phyloP scores from a whole-genome alignment of 2,888 invertebrate genomes.

The Drosophila infuscata region DNA sequence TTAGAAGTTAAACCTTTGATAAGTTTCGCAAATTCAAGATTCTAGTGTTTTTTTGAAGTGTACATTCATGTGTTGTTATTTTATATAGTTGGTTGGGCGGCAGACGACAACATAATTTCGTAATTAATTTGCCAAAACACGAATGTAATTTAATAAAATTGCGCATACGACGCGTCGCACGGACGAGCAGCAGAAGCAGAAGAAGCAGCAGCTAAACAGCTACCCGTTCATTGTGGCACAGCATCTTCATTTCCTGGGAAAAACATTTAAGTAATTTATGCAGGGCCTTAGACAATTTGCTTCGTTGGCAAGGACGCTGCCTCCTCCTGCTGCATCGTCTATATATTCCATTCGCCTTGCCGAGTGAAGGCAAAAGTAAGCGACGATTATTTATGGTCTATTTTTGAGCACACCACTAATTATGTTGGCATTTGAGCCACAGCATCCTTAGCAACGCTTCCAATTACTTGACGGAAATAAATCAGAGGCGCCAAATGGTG shows the following conservation, averaged over 20 bases:
- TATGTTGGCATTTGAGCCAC: slow-evolving; percentile 71
- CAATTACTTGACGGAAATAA: slow-evolving; percentile 76
- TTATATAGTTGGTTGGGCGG: slow-evolving; percentile 60
- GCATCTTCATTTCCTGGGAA: slow-evolving; percentile 60
- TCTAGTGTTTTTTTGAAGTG: not conserved
- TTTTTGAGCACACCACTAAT: slow-evolving; percentile 77
- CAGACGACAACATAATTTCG: slow-evolving; percentile 81
- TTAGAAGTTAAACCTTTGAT: not conserved
- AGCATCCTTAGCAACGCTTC: slow-evolving; percentile 61
- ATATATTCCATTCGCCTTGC: not conserved
- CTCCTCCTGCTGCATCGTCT: not conserved
- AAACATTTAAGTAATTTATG: slow-evolving; percentile 79
- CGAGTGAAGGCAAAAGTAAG: slow-evolving; percentile 39
- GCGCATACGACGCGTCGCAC: slow-evolving; percentile 73
- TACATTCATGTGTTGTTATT: slow-evolving; percentile 25
- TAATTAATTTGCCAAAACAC: slow-evolving; percentile 83
- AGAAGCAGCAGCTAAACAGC: slow-evolving; percentile 10
- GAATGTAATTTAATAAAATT: slow-evolving; percentile 82
- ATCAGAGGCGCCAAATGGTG: slow-evolving; percentile 65
- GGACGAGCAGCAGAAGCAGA: slow-evolving; percentile 6
- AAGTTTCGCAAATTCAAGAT: not conserved
- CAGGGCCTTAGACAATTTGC: slow-evolving; percentile 71
- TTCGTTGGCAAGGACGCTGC: slow-evolving; percentile 35
- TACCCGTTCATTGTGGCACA: slow-evolving; percentile 40
- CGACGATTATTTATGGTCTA: slow-evolving; percentile 78